Evolutionary conservation across 1,140 invertebrate genomes (phyloP), one percentile per base, ranked within the genome.

Genomic region (Galleria mellonella): DNA sequence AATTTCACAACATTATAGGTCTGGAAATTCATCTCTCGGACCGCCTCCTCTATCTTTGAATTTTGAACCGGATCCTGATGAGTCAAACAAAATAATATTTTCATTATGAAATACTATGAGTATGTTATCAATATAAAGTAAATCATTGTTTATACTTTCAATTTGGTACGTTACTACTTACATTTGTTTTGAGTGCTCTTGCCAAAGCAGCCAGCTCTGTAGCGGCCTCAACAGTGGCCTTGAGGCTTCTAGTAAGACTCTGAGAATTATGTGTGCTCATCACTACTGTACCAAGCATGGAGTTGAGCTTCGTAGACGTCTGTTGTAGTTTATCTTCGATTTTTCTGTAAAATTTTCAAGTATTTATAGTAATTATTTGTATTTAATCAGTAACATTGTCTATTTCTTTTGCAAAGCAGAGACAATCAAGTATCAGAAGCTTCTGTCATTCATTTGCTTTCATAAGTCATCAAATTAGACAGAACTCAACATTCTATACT

Each of bases 1-100:
- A 56, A 64, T 32, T 72, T 73, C 6, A 83, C 30, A 2, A 77
- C 32, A 10, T 63, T 59, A 28, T 72, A 77, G 0, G 68, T 74
- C 0, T 70, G 50, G 8, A 55, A 52, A 9, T 49, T 59, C 60
- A 76, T 65, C 10, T 65, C 59, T 33, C 67, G 50, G 0, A 54
- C 43, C 0, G 66, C 62, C 32, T 83, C 68, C 11, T 77, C 73
- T 36, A 74, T 69, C 15, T 47, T 63, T 11, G 62, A 58, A 15
- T 48, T 63, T 12, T 63, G 57, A 5, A 65, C 44, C 3, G 60
- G 48, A 38, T 71, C 60, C 74, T 76, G 33, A 13, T 23, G n/a
- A n/a, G n/a, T n/a, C n/a, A n/a, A n/a, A n/a, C n/a, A n/a, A n/a
- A n/a, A n/a, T n/a, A n/a, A n/a, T n/a, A n/a, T n/a, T n/a, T n/a